These are phyloP conservation scores for Labeo calbasu DNA, from an alignment of 2,797 vertebrate genomes.

Conservation along the genomic window DNA sequence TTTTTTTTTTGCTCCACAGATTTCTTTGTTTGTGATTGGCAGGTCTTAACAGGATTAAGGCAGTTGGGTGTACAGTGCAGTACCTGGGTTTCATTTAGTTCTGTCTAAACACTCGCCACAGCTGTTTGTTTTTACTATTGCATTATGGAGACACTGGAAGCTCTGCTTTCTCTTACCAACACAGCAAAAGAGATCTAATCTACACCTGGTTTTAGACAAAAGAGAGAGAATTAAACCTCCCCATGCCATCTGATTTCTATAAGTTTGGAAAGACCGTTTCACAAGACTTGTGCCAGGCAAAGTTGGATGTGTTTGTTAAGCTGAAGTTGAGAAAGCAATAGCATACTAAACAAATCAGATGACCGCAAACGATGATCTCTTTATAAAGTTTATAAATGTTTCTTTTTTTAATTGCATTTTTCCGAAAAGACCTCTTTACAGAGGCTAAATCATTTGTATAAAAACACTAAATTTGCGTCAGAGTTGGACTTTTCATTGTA, in stretches of 20 bases:
- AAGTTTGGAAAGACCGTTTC: background rate
- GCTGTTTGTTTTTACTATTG: slow-evolving; percentile 80
- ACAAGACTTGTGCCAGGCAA: background rate
- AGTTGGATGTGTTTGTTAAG: background rate
- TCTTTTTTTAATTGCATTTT: background rate
- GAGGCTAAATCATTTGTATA: background rate
- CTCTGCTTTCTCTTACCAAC: slow-evolving; percentile 36
- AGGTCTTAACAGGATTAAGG: slow-evolving; percentile 80
- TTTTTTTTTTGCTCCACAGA: background rate
- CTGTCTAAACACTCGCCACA: slow-evolving; percentile 64
- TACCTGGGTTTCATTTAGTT: slow-evolving; percentile 55
- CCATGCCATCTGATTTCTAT: background rate
- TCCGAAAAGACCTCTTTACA: background rate
- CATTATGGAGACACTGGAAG: slow-evolving; percentile 69
- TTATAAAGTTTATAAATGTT: background rate
- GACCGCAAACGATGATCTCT: background rate
- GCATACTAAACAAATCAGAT: background rate
- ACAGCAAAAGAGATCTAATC: slow-evolving; percentile 49
- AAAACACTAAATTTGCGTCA: background rate
- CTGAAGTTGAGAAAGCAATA: background rate
- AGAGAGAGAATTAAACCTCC: slow-evolving; percentile 27
- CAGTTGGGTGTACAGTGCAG: slow-evolving; percentile 51
- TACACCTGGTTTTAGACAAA: slow-evolving; percentile 48
- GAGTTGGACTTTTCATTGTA: background rate
- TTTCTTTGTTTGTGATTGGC: slow-evolving; percentile 70